Evolutionary conservation across 2,888 invertebrate genomes (phyloP).

Genomic region (Leistus spinibarbis): DNA sequence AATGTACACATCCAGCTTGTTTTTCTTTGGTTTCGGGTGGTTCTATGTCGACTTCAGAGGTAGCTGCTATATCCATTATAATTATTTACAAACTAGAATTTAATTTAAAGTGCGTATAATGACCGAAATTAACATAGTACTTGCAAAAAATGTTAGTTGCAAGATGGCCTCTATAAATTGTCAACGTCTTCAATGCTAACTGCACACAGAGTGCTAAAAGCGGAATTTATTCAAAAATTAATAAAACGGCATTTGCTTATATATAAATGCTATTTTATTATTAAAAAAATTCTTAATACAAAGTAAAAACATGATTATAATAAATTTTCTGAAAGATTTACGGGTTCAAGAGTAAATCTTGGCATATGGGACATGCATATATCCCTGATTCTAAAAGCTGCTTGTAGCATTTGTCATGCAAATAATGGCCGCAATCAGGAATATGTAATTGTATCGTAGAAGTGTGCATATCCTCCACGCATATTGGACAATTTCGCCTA

Average conservation of each 20-base stretch:
- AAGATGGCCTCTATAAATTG: neutral
- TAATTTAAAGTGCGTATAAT: constrained; percentile 2
- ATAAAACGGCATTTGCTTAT: too few relatives aligned
- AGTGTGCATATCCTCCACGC: constrained; percentile 83
- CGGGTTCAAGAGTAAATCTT: constrained; percentile 46
- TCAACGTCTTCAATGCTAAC: too few relatives aligned
- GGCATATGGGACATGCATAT: constrained; percentile 81
- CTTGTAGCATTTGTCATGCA: constrained; percentile 80
- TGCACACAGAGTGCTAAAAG: too few relatives aligned
- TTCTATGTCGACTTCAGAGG: constrained; percentile 55
- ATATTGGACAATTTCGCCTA: constrained; percentile 80
- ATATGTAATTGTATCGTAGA: constrained; percentile 81
- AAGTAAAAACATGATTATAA: neutral
- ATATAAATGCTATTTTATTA: too few relatives aligned
- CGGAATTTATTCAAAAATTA: too few relatives aligned
- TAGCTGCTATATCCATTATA: constrained; percentile 46
- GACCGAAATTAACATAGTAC: neutral
- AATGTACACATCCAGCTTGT: constrained; percentile 78
- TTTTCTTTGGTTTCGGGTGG: constrained; percentile 45
- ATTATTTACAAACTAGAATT: constrained; percentile 18
- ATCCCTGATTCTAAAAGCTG: constrained; percentile 66
- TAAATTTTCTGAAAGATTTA: neutral
- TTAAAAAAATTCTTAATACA: too few relatives aligned
- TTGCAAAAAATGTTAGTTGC: neutral
- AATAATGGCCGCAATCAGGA: constrained; percentile 82